Conservation (phyloP, 64 coral and sea anemone genomes). For the Cladopsammia gracilis region DNA sequence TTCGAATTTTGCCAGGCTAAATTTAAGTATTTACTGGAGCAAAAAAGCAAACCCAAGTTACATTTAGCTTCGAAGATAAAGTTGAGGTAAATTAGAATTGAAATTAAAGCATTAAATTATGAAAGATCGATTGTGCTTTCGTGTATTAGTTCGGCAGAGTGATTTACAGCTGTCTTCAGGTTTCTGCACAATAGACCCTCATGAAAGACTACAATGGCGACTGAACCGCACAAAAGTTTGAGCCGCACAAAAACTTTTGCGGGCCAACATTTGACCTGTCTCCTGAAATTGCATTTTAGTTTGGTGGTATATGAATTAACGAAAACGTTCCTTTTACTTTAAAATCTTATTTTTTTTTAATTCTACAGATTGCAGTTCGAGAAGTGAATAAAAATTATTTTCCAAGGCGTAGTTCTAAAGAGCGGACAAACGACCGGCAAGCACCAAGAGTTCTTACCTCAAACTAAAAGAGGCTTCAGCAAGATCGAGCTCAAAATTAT, state of each 20-base stretch:
- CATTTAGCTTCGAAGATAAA: not conserved
- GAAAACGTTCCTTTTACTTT: not conserved
- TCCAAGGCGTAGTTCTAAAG: no score
- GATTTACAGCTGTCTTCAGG: not conserved
- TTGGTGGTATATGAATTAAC: no score
- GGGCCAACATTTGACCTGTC: not conserved
- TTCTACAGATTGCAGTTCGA: no score
- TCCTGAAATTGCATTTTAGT: not conserved
- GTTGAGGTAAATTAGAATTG: not conserved
- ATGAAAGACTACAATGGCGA: not conserved
- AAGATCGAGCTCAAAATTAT: no score
- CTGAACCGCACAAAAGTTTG: not conserved
- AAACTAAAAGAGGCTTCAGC: no score
- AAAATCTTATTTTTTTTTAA: no score
- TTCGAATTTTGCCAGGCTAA: no score
- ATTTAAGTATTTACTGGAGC: no score
- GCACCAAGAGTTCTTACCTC: no score
- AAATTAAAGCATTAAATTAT: not conserved
- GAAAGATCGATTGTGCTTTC: slow-evolving; percentile 8
- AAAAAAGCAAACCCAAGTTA: not conserved
- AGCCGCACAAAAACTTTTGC: not conserved
- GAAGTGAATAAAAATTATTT: no score
- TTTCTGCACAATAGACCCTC: not conserved
- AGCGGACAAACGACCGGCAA: no score
- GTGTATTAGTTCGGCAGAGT: not conserved